These are phyloP conservation scores for Melinaea marsaeus DNA, from an alignment of 2,888 invertebrate species.

Conservation along the genomic window DNA sequence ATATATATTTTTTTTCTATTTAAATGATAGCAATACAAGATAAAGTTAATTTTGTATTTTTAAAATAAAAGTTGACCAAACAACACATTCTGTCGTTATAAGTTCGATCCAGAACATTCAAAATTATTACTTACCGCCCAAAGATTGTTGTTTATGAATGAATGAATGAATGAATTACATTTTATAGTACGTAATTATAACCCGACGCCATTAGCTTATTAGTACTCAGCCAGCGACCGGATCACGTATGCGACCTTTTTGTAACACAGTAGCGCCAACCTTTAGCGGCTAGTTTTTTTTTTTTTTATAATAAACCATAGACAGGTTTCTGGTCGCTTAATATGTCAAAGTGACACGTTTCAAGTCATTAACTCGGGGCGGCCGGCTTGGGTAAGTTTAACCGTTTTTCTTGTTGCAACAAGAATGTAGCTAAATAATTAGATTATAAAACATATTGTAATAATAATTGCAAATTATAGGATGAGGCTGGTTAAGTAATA, in stretches of 20 bases:
- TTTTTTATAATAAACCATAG: slow-evolving; percentile 48
- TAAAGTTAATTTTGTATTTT: too few species aligned
- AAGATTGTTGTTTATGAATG: slow-evolving; percentile 3
- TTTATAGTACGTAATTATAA: slow-evolving; percentile 46
- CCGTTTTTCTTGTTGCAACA: slow-evolving; percentile 12
- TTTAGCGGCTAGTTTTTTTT: slow-evolving; percentile 47
- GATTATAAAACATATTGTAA: slow-evolving; percentile 35
- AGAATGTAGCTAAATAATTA: slow-evolving; percentile 58
- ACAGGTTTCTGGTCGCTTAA: slow-evolving; percentile 60
- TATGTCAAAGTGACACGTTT: slow-evolving; percentile 69
- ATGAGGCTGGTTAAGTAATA: background rate
- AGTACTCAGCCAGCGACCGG: slow-evolving; percentile 58
- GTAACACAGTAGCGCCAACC: slow-evolving; percentile 50
- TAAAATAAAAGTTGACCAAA: too few species aligned
- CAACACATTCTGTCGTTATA: too few species aligned
- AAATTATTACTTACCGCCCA: background rate
- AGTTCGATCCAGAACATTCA: too few species aligned
- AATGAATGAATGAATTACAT: slow-evolving; percentile 15
- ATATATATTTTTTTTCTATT: too few species aligned
- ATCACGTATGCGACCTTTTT: slow-evolving; percentile 59
- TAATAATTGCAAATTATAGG: slow-evolving; percentile 21
- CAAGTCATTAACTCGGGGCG: slow-evolving; percentile 58
- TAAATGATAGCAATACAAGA: too few species aligned
- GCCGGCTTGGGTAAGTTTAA: slow-evolving; percentile 50
- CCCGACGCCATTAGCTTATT: slow-evolving; percentile 36